phyloP scores from a whole-genome alignment of 2,113 vertebrate species.

The Protobothrops mucrosquamatus region DNA sequence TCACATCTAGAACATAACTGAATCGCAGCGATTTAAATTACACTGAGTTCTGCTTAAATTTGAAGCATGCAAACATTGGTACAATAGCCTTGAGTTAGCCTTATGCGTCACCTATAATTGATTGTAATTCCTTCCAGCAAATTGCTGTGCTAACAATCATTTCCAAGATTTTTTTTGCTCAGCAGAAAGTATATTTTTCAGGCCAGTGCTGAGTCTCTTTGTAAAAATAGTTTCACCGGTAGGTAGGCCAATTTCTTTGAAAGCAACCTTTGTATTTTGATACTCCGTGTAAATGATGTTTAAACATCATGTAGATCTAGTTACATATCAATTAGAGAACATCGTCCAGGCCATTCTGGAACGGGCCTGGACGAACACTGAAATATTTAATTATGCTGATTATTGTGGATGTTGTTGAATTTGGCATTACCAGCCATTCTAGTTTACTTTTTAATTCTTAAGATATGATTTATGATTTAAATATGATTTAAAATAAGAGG shows the following conservation, averaged over 20 bases:
- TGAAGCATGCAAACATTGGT: not conserved
- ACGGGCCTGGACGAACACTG: not conserved
- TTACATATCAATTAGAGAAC: not conserved
- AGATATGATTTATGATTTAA: not conserved
- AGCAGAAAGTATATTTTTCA: not conserved
- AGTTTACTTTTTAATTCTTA: not conserved
- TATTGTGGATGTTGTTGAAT: not conserved
- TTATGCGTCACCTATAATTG: not conserved
- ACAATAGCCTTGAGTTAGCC: not conserved
- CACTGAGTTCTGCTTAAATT: not conserved
- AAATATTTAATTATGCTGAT: not conserved
- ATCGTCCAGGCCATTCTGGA: not conserved
- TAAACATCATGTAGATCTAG: not conserved
- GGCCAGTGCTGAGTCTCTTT: not conserved
- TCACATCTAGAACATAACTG: not conserved
- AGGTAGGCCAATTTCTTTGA: not conserved
- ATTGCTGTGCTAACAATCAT: not conserved
- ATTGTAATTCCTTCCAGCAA: conserved; percentile 7
- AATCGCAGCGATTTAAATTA: not conserved
- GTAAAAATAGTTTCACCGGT: not conserved
- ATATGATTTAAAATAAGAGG: not conserved
- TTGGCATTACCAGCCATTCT: not conserved
- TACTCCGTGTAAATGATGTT: not conserved
- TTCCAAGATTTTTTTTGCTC: not conserved
- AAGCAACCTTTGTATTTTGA: not conserved